Conservation (phyloP, 1,140 invertebrate species). For the Drosophila ananassae region DNA sequence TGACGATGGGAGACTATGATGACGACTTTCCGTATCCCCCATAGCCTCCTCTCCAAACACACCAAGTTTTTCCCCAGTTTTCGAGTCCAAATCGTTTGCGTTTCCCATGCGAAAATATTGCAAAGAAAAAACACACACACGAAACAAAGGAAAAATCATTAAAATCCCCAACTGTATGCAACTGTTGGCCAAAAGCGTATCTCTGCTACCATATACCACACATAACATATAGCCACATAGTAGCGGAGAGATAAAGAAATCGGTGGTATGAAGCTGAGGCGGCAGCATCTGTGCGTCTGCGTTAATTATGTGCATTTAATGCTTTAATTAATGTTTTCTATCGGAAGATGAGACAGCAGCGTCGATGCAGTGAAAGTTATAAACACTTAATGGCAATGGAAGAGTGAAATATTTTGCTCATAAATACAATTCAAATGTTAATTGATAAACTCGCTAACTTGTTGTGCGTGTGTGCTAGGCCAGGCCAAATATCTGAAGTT, state of each 20-base stretch:
- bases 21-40: background rate
- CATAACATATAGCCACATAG: background rate
- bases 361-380: slow-evolving; percentile 65
- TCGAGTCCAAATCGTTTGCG: slow-evolving; percentile 22
- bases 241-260: slow-evolving; percentile 17
- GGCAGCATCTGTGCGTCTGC: slow-evolving; percentile 31
- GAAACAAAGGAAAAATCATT: slow-evolving; percentile 48
- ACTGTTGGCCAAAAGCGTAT: slow-evolving; percentile 19
- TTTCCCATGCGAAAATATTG: slow-evolving; percentile 53
- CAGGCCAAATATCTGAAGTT: slow-evolving; percentile 22
- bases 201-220: slow-evolving; percentile 35
- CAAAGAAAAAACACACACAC: slow-evolving; percentile 16
- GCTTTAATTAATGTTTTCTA: slow-evolving; percentile 75
- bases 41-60: slow-evolving; percentile 1
- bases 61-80: slow-evolving; percentile 32
- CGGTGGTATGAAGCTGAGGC: slow-evolving; percentile 35
- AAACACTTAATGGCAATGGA: slow-evolving; percentile 53
- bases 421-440: slow-evolving; percentile 46
- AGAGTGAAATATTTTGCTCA: slow-evolving; percentile 33
- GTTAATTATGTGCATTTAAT: slow-evolving; percentile 76
- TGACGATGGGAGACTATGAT: slow-evolving; percentile 10
- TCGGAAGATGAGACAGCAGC: slow-evolving; percentile 30
- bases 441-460: slow-evolving; percentile 59
- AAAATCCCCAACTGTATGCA: slow-evolving; percentile 27
- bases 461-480: slow-evolving; percentile 35